Evolutionary conservation across 1,140 invertebrate genomes (phyloP), one percentile per base, ranked within the genome.

Genomic region (Drosophila sturtevanti): DNA sequence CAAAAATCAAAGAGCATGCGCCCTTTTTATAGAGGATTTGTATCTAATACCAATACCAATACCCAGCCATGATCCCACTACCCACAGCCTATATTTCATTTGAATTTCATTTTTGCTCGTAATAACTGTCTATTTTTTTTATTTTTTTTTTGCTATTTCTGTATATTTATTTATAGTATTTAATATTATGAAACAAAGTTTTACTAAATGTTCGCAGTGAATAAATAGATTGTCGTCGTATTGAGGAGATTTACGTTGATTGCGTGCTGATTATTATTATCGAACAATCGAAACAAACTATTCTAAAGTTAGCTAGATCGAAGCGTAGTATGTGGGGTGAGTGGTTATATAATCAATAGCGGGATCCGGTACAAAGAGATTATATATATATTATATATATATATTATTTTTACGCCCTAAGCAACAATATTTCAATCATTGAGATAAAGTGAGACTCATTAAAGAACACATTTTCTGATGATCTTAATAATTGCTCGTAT

Each of bases 181-280:
- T 4, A n/a, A 38, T 38, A 38, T 38, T n/a, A 38, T 38, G 37
- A 38, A 38, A 38, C 37, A 38, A 38, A 38, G 12, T 4, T 38
- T 38, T 5, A n/a, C 37, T 3, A 24, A 24, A 4, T 3, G 2
- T 31, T 31, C 4, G 24, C 11, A 12, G 14, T 44, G 7, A 18
- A 10, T 48, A 16, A 7, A 21, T 11, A 16, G 41, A 11, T 18
- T 48, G 16, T 9, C 9, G 41, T 21, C 41, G n/a, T 16, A 48
- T 48, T 48, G n/a, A 18, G 41, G 2, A 48, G 41, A 48, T 48
- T 48, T 48, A 18, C 18, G 41, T 14, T 21, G 41, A 48, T 48
- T 48, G 41, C 41, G 16, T 48, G 41, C 41, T 48, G 41, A 48
- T 48, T 48, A 48, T 21, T 48, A 48, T 48, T 48, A 48, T 48